phyloP scores from a whole-genome alignment of 1,140 invertebrate genomes.

The Triops cancriformis region DNA sequence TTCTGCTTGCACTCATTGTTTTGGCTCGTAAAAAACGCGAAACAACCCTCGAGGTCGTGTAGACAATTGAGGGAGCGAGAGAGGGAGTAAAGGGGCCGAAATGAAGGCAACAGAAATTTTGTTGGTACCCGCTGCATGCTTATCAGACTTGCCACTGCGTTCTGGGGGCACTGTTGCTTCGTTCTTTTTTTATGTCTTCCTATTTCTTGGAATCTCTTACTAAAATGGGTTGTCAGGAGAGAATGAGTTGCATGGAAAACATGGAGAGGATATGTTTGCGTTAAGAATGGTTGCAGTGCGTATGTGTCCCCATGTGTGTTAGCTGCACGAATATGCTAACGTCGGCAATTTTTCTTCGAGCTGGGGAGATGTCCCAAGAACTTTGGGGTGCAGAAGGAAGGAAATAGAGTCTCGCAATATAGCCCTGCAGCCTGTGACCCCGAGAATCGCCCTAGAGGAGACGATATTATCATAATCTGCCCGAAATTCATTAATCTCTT shows the following conservation, averaged over 20 bases:
- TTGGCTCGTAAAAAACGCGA: neutral
- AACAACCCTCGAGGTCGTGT: neutral
- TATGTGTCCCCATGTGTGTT: neutral
- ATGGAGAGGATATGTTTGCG: too few species aligned
- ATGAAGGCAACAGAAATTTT: too few species aligned
- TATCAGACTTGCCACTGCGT: too few species aligned
- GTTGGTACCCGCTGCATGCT: too few species aligned
- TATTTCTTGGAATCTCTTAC: too few species aligned
- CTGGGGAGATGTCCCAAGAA: neutral
- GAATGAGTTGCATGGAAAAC: too few species aligned
- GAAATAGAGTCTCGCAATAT: neutral
- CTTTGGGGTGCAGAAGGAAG: neutral
- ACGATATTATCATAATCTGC: slow-evolving; percentile 4
- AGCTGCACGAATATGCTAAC: neutral
- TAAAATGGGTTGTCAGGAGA: too few species aligned
- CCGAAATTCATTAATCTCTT: neutral
- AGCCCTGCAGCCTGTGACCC: neutral
- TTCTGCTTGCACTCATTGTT: slow-evolving; percentile 8
- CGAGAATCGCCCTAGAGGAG: neutral
- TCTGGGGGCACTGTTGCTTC: too few species aligned
- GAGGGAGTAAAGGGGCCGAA: too few species aligned
- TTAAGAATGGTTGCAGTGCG: too few species aligned
- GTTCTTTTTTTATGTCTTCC: too few species aligned
- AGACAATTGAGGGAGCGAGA: neutral
- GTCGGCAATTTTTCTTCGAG: neutral